A percentile compares a stretch with the other conserved stretches of the same genome.
phyloP scores from a whole-genome alignment of 2,888 invertebrate species.

The Oscheius sp. region DNA sequence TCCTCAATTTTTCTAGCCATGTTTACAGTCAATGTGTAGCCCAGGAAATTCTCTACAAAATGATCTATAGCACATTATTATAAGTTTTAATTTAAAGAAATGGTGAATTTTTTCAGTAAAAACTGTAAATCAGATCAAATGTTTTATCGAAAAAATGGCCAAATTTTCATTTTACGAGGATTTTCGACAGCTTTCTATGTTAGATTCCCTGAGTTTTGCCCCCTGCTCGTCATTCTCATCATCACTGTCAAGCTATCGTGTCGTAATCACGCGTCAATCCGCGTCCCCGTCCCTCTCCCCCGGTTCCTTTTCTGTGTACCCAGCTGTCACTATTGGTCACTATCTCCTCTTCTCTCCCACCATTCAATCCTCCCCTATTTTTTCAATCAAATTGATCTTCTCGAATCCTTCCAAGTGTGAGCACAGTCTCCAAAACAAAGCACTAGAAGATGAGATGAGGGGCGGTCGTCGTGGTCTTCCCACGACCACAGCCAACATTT shows the following conservation, averaged over 20 bases:
- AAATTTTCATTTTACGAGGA: no score
- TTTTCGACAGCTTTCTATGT: no score
- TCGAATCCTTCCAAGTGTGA: neutral
- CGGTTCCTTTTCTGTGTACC: slow-evolving; percentile 24
- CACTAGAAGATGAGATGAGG: neutral
- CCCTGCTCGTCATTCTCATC: neutral
- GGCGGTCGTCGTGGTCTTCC: slow-evolving; percentile 15
- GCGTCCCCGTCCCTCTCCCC: neutral
- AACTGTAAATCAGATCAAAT: no score
- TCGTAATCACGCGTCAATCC: neutral
- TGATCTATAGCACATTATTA: no score
- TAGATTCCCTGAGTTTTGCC: no score
- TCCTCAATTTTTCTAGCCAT: no score
- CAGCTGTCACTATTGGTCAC: slow-evolving; percentile 34
- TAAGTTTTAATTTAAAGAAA: no score
- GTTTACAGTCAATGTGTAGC: no score
- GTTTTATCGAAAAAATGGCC: no score
- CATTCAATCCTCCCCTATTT: neutral
- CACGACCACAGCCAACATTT: slow-evolving; percentile 32
- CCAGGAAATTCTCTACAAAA: no score
- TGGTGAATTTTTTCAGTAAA: no score
- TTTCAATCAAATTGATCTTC: neutral
- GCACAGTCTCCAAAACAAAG: neutral
- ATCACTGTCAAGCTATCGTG: neutral
- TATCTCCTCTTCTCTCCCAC: neutral